Base-by-base conservation (phyloP, 2,888 invertebrate genomes). In the Camponotus fellah region DNA sequence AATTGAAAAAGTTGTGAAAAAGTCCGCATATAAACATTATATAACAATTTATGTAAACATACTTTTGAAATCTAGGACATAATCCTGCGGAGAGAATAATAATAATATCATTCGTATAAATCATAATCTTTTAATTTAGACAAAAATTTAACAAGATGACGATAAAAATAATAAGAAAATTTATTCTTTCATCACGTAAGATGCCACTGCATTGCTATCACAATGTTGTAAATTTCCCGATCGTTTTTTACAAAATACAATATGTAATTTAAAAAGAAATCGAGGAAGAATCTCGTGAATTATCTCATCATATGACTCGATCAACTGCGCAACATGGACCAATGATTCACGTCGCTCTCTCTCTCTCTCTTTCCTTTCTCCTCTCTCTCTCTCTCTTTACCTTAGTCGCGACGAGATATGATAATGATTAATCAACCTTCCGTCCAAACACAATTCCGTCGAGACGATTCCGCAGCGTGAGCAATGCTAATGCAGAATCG, bases 341-440 rank as follows among this genome's bases (percentile, higher is more conserved):
- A 43, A 58, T 77, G 56, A 77, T 68, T 77, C 77, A 58, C 56
- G 49, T 56, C 12, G 17, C 34, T 32, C 6, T 68, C 14, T 34
- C 77, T 77, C 34, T 68, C 77, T 77, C 37, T 37, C 0, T 37
- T 21, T 68, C 77, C 12, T 14, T 21, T 32, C 6, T 68, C 14
- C 58, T 68, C 12, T 14, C 34, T 32, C 6, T 68, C 14, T 34
- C 68, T 77, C 34, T 68, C 77, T 77, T 79, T 62, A 71, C 60
- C 8, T 12, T 60, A 46, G 21, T 53, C 49, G 32, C 58, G n/a
- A 72, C 49, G 62, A 79, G 66, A 79, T 80, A 65, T 80, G 83
- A 80, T 80, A 83, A 80, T 69, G 72, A 80, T 83, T 80, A 80
- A 83, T 80, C 80, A 80, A 80, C 80, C 71, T 72, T 21, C 40